Conservation (phyloP, 2,888 invertebrate species). For the Hedya salicella region DNA sequence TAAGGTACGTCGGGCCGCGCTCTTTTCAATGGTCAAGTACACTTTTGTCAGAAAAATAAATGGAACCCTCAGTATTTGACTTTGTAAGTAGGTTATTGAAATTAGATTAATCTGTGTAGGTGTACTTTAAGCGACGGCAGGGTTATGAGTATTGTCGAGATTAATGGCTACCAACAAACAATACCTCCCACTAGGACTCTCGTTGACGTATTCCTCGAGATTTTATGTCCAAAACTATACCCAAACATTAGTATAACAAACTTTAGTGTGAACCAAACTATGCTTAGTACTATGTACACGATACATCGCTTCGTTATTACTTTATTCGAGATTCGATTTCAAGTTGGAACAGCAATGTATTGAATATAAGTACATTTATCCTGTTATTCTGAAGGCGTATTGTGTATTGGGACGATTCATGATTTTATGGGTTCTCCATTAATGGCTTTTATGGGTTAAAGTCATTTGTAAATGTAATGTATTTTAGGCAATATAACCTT, state of each 20-base stretch:
- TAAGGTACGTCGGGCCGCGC: constrained; percentile 1
- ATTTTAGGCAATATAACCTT: constrained; percentile 21
- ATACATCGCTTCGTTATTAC: not conserved
- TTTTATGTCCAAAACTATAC: constrained; percentile 32
- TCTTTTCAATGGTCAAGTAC: constrained; percentile 15
- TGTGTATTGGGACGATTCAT: constrained; percentile 16
- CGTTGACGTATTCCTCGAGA: constrained; percentile 29
- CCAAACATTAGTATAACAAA: not conserved
- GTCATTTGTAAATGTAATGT: constrained; percentile 28
- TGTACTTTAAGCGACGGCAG: not conserved
- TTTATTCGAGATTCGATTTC: not conserved
- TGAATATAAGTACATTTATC: not conserved
- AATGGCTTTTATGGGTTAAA: constrained; percentile 22
- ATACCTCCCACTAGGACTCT: constrained; percentile 25
- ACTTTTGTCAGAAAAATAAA: constrained; percentile 16
- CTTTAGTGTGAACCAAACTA: not conserved
- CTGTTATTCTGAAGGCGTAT: not conserved
- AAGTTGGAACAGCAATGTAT: constrained; percentile 11
- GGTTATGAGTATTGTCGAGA: not conserved
- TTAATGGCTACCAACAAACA: constrained; percentile 25
- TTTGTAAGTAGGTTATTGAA: constrained; percentile 6
- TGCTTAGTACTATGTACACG: not conserved
- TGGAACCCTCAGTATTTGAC: constrained; percentile 1
- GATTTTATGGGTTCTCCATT: constrained; percentile 34
- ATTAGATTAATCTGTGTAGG: constrained; percentile 6